These are phyloP conservation scores for Temnopleurus reevesii DNA, from an alignment of 53 echinoderm and acorn worm genomes.

Conservation along the genomic window DNA sequence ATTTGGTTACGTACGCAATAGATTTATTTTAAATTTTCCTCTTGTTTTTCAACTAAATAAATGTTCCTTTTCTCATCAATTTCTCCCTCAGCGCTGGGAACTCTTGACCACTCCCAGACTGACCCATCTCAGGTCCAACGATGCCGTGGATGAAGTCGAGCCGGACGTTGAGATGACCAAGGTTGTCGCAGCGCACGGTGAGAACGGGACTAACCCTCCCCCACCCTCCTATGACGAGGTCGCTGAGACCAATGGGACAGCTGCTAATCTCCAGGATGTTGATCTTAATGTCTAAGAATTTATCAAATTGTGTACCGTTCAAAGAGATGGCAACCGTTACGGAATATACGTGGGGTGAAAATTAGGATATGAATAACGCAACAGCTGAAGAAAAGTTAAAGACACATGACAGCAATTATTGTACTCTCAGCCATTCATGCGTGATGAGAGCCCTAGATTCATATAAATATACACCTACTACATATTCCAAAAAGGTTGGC, in stretches of 20 bases:
- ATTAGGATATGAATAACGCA: too few species aligned
- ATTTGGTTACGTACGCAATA: too few species aligned
- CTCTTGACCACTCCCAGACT: slow-evolving; percentile 35
- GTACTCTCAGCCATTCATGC: too few species aligned
- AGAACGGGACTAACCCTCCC: slow-evolving; percentile 3
- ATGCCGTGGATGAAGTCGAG: neutral
- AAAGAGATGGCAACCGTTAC: too few species aligned
- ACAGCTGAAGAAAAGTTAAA: too few species aligned
- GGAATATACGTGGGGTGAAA: too few species aligned
- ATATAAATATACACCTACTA: too few species aligned
- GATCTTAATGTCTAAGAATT: slow-evolving; percentile 15
- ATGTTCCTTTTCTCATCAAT: neutral
- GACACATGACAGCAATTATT: too few species aligned
- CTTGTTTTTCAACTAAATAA: neutral
- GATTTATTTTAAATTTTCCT: neutral
- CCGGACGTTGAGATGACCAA: slow-evolving; percentile 45
- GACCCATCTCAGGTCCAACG: slow-evolving; percentile 35
- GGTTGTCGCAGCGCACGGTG: neutral
- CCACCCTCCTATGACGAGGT: slow-evolving; percentile 46
- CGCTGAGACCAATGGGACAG: neutral
- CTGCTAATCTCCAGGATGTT: neutral
- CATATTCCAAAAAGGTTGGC: too few species aligned
- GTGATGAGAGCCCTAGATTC: too few species aligned
- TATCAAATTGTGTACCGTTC: too few species aligned
- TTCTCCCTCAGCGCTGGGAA: slow-evolving; percentile 38